phyloP scores from a whole-genome alignment of 2,113 vertebrate species.

The Festucalex cinctus region DNA sequence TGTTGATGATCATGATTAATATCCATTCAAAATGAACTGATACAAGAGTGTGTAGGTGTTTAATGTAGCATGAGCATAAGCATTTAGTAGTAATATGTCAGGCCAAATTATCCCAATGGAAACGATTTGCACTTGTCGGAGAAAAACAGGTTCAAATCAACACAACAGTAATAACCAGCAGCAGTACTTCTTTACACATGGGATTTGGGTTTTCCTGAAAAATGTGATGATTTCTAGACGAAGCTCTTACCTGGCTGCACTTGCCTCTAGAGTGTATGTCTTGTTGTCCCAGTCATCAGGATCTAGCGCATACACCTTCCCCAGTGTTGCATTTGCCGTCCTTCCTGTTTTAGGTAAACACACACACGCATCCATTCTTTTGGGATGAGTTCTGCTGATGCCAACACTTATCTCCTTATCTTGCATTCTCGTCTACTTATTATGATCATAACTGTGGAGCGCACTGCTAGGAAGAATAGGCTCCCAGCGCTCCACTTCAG shows the following conservation, averaged over 20 bases:
- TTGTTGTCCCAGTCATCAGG: conserved; percentile 92
- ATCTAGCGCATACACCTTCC: conserved; percentile 85
- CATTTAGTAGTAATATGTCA: not conserved
- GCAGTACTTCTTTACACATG: not conserved
- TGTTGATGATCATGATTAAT: not conserved
- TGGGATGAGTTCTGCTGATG: conserved; percentile 64
- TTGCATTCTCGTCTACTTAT: conserved; percentile 69
- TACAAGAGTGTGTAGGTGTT: not conserved
- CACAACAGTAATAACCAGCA: not conserved
- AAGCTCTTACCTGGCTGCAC: conserved; percentile 79
- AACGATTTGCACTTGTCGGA: not conserved
- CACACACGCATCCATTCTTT: conserved; percentile 36
- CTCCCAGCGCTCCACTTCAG: conserved; percentile 66
- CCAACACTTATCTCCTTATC: conserved; percentile 67
- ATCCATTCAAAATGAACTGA: not conserved
- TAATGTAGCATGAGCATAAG: not conserved
- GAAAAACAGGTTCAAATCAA: not conserved
- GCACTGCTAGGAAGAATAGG: conserved; percentile 65
- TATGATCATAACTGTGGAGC: conserved; percentile 66
- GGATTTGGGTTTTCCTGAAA: not conserved
- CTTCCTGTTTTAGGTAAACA: conserved; percentile 74
- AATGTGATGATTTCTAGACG: conserved; percentile 23
- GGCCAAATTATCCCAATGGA: not conserved
- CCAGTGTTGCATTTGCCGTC: conserved; percentile 76
- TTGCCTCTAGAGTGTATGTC: conserved; percentile 83